These are phyloP conservation scores for Euura lappo DNA, from an alignment of 1,140 invertebrate genomes.

Conservation along the genomic window DNA sequence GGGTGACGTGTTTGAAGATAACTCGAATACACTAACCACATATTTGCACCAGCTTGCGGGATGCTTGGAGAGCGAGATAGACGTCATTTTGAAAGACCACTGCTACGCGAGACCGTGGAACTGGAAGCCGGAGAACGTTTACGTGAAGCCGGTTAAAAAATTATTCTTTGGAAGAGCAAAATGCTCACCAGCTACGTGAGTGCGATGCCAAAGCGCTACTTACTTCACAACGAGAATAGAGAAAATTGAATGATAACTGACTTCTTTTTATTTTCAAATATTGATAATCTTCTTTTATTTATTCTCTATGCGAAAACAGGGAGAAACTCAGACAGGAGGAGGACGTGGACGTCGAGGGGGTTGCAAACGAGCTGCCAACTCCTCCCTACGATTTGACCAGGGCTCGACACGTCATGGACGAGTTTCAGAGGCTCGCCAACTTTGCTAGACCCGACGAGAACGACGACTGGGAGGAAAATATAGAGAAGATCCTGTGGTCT, in stretches of 20 bases:
- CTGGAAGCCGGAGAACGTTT: conserved; percentile 70
- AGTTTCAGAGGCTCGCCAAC: conserved; percentile 72
- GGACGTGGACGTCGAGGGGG: conserved; percentile 60
- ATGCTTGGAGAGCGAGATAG: conserved; percentile 46
- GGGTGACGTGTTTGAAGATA: conserved; percentile 49
- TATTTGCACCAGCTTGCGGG: conserved; percentile 53
- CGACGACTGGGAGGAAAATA: conserved; percentile 75
- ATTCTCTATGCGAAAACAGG: conserved; percentile 13
- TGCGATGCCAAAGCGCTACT: conserved; percentile 31
- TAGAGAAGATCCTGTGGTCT: conserved; percentile 72
- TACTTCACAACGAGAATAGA: conserved; percentile 19
- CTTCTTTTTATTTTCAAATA: background rate
- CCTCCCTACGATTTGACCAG: conserved; percentile 70
- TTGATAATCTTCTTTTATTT: conserved; percentile 11
- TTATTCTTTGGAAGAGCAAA: conserved; percentile 56
- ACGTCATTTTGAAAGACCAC: conserved; percentile 66
- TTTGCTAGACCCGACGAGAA: conserved; percentile 67
- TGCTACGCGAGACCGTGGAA: conserved; percentile 75
- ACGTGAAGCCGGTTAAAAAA: conserved; percentile 68
- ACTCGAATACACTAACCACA: conserved; percentile 45
- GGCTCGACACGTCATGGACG: conserved; percentile 72
- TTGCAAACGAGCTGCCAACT: conserved; percentile 23
- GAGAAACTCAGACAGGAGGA: conserved; percentile 24
- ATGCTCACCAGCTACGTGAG: conserved; percentile 32
- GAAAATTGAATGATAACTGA: background rate